Evolutionary conservation across 2,797 vertebrate genomes (phyloP).

Genomic region (Mormyrops boulengeri): DNA sequence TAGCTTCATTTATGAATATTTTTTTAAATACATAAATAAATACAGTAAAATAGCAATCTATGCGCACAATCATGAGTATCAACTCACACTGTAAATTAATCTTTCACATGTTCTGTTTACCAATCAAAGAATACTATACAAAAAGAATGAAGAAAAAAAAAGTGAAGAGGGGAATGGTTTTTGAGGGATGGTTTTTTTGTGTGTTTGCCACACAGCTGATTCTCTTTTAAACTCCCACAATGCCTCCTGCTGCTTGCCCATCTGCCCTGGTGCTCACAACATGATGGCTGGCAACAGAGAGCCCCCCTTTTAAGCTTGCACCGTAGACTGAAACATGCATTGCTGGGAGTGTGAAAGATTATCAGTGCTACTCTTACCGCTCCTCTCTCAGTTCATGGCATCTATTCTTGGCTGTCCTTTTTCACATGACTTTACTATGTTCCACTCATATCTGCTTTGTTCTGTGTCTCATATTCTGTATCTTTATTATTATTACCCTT

Average conservation of each 20-base stretch:
- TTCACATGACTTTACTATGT: neutral
- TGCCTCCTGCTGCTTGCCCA: slow-evolving; percentile 18
- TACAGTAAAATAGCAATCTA: neutral
- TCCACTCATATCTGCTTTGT: neutral
- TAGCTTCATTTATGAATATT: neutral
- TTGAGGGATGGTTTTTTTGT: neutral
- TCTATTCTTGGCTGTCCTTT: neutral
- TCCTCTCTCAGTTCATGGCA: neutral
- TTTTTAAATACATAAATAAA: neutral
- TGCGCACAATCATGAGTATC: neutral
- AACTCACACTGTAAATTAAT: neutral
- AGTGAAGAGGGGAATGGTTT: neutral
- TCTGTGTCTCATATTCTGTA: neutral
- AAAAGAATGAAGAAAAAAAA: neutral
- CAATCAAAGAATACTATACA: neutral
- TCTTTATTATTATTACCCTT: neutral
- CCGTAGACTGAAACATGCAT: neutral
- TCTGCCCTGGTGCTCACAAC: slow-evolving; percentile 17
- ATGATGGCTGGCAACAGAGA: neutral
- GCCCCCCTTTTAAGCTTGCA: neutral
- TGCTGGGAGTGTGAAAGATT: slow-evolving; percentile 5
- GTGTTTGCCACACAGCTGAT: slow-evolving; percentile 3
- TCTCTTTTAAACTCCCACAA: slow-evolving; percentile 9
- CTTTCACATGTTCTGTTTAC: neutral
- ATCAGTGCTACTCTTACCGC: neutral